Evolutionary conservation across 2,888 invertebrate genomes (phyloP).

Genomic region (Agrypnus murinus): DNA sequence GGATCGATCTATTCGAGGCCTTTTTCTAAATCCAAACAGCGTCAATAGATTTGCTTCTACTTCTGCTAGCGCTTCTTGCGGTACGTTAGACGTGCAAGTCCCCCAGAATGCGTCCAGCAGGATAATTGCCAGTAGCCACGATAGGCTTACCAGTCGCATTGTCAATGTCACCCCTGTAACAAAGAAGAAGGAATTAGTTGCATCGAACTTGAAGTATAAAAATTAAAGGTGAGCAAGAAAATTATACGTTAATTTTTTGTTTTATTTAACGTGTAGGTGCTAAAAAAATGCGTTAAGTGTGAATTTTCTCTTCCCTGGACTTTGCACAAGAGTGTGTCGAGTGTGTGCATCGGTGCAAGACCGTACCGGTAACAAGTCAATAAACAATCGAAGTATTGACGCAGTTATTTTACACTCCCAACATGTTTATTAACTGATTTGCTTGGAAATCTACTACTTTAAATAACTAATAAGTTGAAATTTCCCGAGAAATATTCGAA

Average conservation of each 20-base stretch:
- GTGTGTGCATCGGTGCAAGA: slow-evolving; percentile 27
- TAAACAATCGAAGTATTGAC: slow-evolving; percentile 32
- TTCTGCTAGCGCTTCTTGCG: slow-evolving; percentile 64
- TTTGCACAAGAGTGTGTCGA: slow-evolving; percentile 26
- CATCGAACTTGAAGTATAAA: too few relatives aligned
- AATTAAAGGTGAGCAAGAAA: neutral
- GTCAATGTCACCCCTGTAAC: slow-evolving; percentile 68
- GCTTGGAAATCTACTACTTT: slow-evolving; percentile 45
- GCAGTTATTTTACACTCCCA: slow-evolving; percentile 31
- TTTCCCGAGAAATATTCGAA: slow-evolving; percentile 38
- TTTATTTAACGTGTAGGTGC: neutral
- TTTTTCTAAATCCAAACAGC: slow-evolving; percentile 75
- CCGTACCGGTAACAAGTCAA: slow-evolving; percentile 30
- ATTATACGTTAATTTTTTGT: neutral
- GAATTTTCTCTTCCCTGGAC: slow-evolving; percentile 41
- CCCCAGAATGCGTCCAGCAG: slow-evolving; percentile 56
- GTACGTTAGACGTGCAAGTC: slow-evolving; percentile 61
- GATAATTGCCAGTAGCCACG: slow-evolving; percentile 65
- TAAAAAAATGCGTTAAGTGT: neutral
- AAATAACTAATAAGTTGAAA: slow-evolving; percentile 43
- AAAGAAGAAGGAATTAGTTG: slow-evolving; percentile 48
- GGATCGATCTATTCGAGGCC: slow-evolving; percentile 72
- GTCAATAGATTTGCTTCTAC: slow-evolving; percentile 77
- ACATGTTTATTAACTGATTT: slow-evolving; percentile 38
- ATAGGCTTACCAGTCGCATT: slow-evolving; percentile 67